Base-by-base conservation (phyloP, 2,113 vertebrate species). In the Panthera uncia region DNA sequence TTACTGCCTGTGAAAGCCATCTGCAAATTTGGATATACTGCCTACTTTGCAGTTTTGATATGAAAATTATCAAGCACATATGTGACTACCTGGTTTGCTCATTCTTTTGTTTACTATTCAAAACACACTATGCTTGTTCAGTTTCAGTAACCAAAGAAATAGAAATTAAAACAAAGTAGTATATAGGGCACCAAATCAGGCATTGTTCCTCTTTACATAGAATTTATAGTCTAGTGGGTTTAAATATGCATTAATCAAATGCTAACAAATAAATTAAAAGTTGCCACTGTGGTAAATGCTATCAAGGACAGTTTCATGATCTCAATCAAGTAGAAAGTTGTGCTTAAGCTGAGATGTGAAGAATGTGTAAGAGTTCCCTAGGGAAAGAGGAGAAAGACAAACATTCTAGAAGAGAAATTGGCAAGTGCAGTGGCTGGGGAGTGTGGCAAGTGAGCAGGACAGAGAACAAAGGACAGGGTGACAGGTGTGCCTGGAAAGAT, bases 211-310 rank as follows among this genome's bases (percentile, higher is more conserved):
- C 9, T 89, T 91, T 81, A 68, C 14, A 79, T 65, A 68, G 38
- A 89, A 79, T 18, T 69, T 55, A 61, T 0, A 45, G 41, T 71
- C 52, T 90, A 79, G 12, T 50, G 52, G 11, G 3, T 63, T 96
- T 74, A 81, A n/a, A 31, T 84, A 57, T 38, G 4, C 10, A 63
- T 71, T 71, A 45, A 74, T 63, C 68, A 84, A 81, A 68, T 74
- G 55, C 36, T 82, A 87, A 86, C 45, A 68, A 79, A 27, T 69
- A 84, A 31, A 45, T 95, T 96, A 55, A 97, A 91, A 94, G 9
- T 80, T 38, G 12, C 5, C 50, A 33, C 5, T 88, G 61, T 66
- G 48, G 41, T 68, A 48, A 61, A 76, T 38, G 12, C 29, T 50
- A 36, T 48, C 89, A 89, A 73, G 31, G 23, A 31, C 38, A 73